Base-by-base conservation (phyloP, 2,888 invertebrate genomes). In the Amiota communis region DNA sequence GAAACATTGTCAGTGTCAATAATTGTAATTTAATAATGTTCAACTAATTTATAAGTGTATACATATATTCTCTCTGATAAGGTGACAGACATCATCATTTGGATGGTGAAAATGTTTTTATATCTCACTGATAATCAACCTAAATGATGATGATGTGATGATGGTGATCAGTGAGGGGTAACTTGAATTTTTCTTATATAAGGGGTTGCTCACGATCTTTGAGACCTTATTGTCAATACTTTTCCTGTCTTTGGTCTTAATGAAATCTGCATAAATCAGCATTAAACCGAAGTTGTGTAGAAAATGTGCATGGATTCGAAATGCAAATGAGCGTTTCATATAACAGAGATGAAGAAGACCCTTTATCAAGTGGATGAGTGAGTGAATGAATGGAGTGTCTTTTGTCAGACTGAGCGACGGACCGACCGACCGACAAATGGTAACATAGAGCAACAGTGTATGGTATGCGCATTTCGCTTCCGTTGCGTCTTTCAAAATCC, bases 191-290 rank as follows among this genome's bases (percentile, higher is more conserved):
- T 36, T 36, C 36, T 36, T 36, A 36, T 36, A 36, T 36, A 36
- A 36, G 36, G 36, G 36, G 36, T 36, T 2, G 36, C 36, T 36
- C 36, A 36, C 36, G 36, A 36, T 36, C 36, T 36, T 36, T 6
- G 36, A 36, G 36, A 36, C 36, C 36, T 36, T 36, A 6, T 36
- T 36, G 36, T 36, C 3, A 0, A 36, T 2, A 6, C 8, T 36
- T 36, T 6, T 36, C 36, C 36, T 36, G 36, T 36, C 6, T 36
- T 36, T 36, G 73, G 79, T 77, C 81, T 78, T 80, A 86, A 85
- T 83, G 78, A 80, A 85, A 86, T 87, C 79, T 86, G 83, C 86
- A 86, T 86, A 86, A 87, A 86, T 86, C 87, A 84, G 78, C 77
- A 81, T 79, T 80, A 79, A 78, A 20, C 17, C 74, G 72, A 75